phyloP scores from a whole-genome alignment of 2,113 vertebrate genomes.

The Protomyctophum bolini region DNA sequence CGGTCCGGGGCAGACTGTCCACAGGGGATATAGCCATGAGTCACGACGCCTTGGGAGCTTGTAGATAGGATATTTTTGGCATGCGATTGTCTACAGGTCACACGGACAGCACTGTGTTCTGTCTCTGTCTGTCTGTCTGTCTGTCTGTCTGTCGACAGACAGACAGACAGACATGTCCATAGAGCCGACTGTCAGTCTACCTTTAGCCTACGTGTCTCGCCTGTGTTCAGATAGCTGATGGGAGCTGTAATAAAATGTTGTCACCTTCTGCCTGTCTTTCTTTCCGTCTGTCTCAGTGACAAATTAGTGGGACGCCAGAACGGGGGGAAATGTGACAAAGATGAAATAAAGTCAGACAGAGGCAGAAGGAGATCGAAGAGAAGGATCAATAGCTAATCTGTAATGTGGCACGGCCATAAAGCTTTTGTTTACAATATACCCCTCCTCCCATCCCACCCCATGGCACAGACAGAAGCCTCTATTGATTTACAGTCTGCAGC shows the following conservation, averaged over 20 bases:
- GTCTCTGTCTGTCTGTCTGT: background rate
- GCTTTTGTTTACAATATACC: constrained; percentile 5
- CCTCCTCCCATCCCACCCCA: background rate
- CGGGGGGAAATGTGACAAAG: background rate
- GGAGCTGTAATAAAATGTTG: too few relatives aligned
- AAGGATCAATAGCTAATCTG: background rate
- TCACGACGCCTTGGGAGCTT: too few relatives aligned
- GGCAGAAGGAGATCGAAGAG: background rate
- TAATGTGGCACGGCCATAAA: background rate
- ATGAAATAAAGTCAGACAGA: background rate
- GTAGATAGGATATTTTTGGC: too few relatives aligned
- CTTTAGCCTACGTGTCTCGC: too few relatives aligned
- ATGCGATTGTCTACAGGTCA: too few relatives aligned
- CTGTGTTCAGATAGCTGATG: too few relatives aligned
- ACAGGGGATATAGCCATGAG: too few relatives aligned
- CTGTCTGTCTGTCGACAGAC: constrained; percentile 12
- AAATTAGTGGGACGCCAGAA: background rate
- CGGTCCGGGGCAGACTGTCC: too few relatives aligned
- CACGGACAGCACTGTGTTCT: too few relatives aligned
- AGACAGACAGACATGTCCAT: too few relatives aligned
- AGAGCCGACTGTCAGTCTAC: too few relatives aligned
- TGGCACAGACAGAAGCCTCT: constrained; percentile 30
- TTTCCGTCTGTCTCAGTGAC: background rate
- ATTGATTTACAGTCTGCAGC: constrained; percentile 46
- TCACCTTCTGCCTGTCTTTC: background rate